Conservation (phyloP, 2,797 vertebrate genomes). For the Chelon labrosus region DNA sequence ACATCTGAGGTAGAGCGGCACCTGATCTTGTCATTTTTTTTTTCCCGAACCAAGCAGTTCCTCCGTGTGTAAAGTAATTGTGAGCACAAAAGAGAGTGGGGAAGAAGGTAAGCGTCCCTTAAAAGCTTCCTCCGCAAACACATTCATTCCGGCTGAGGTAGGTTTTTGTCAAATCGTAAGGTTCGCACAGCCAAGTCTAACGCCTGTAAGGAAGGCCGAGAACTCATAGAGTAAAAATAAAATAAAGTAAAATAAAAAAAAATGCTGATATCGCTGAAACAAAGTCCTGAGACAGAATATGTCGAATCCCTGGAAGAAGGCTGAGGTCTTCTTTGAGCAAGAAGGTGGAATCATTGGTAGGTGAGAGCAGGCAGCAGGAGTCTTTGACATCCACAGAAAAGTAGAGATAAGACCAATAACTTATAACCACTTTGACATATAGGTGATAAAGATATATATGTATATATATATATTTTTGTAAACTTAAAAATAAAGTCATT, state of each 20-base stretch:
- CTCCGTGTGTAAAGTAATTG: conserved; percentile 81
- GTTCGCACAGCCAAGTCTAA: conserved; percentile 80
- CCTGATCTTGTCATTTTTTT: conserved; percentile 77
- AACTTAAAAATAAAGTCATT: conserved; percentile 70
- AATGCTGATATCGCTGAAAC: conserved; percentile 83
- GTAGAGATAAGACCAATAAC: conserved; percentile 77
- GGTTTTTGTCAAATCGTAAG: conserved; percentile 89
- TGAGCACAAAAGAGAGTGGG: conserved; percentile 67
- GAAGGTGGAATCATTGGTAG: conserved; percentile 82
- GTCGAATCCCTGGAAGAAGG: conserved; percentile 85
- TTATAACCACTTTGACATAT: conserved; percentile 74
- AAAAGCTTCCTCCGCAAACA: conserved; percentile 88
- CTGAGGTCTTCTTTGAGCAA: conserved; percentile 78
- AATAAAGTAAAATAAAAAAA: conserved; percentile 10
- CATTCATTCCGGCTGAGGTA: conserved; percentile 99
- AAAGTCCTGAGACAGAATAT: conserved; percentile 93
- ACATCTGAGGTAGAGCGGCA: conserved; percentile 88
- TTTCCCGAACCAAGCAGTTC: conserved; percentile 82
- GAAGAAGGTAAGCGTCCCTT: conserved; percentile 84
- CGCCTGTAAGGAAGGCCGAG: conserved; percentile 76
- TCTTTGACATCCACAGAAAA: conserved; percentile 79
- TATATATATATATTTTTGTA: conserved; percentile 59
- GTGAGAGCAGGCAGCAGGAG: conserved; percentile 79
- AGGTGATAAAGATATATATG: conserved; percentile 72
- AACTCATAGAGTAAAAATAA: conserved; percentile 62